These are phyloP conservation scores for Zaprionus tsacasi DNA, from an alignment of 1,140 invertebrate genomes.

Conservation along the genomic window DNA sequence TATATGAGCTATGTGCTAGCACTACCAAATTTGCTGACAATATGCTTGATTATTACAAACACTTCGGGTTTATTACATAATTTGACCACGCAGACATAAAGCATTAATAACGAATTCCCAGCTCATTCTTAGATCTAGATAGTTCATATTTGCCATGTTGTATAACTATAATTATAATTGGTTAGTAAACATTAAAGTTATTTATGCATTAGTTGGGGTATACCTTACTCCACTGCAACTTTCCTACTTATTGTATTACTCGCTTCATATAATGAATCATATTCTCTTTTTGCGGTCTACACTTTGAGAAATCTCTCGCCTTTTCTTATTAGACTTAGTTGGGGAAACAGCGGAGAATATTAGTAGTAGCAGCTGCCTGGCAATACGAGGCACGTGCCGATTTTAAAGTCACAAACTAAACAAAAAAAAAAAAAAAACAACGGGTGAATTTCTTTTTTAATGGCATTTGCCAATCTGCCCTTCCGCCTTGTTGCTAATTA, in stretches of 20 bases:
- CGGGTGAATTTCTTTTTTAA: conserved; percentile 56
- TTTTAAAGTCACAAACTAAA: conserved; percentile 45
- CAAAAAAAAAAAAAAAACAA: conserved; percentile 33
- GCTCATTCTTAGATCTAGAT: no score
- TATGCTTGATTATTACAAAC: no score
- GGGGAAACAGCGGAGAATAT: conserved; percentile 25
- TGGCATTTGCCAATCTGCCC: conserved; percentile 58
- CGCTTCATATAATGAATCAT: neutral
- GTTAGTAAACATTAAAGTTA: no score
- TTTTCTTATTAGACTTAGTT: conserved; percentile 54
- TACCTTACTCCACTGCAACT: no score
- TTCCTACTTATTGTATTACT: neutral
- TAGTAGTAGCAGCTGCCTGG: conserved; percentile 56
- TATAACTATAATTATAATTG: no score
- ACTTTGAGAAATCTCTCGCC: neutral
- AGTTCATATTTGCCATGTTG: no score
- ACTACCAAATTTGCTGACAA: no score
- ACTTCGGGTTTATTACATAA: no score
- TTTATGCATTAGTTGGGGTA: no score
- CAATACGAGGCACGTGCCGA: conserved; percentile 45
- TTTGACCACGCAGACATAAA: no score
- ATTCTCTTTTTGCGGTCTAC: neutral
- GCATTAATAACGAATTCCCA: no score
- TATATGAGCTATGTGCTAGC: no score
- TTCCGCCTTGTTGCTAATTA: conserved; percentile 55